These are phyloP conservation scores for Allygus modestus DNA, from an alignment of 2,888 invertebrate species.

Conservation along the genomic window DNA sequence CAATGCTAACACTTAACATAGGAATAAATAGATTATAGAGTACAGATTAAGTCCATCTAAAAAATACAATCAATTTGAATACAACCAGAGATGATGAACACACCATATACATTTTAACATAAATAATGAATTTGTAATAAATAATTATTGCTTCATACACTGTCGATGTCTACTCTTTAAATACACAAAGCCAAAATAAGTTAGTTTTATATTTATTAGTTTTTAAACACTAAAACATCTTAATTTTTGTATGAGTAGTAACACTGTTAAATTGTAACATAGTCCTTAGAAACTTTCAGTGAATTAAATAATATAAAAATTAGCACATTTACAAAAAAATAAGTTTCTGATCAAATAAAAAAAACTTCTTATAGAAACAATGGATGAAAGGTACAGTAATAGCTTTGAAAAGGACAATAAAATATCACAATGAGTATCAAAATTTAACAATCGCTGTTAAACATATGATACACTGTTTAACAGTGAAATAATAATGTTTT, in stretches of 20 bases:
- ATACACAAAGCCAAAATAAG: neutral
- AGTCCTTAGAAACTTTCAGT: neutral
- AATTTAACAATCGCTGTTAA: no score
- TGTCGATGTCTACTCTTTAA: neutral
- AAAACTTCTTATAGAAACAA: no score
- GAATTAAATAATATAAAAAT: no score
- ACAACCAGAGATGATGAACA: slow-evolving; percentile 22
- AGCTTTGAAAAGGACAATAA: no score
- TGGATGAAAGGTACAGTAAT: no score
- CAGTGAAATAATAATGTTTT: no score
- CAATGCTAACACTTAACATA: slow-evolving; percentile 14
- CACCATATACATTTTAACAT: neutral
- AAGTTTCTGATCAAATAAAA: no score
- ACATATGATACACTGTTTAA: no score
- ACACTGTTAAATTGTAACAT: neutral
- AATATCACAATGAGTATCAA: no score
- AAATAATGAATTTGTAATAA: neutral
- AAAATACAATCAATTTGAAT: neutral
- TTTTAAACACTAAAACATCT: neutral
- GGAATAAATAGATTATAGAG: slow-evolving; percentile 22
- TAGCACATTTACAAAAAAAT: no score
- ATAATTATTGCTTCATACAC: slow-evolving; percentile 37
- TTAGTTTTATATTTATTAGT: neutral
- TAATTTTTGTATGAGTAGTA: neutral
- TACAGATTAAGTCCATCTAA: neutral